These are phyloP conservation scores for Chionomys nivalis DNA, from an alignment of 2,113 vertebrate species.

Conservation along the genomic window DNA sequence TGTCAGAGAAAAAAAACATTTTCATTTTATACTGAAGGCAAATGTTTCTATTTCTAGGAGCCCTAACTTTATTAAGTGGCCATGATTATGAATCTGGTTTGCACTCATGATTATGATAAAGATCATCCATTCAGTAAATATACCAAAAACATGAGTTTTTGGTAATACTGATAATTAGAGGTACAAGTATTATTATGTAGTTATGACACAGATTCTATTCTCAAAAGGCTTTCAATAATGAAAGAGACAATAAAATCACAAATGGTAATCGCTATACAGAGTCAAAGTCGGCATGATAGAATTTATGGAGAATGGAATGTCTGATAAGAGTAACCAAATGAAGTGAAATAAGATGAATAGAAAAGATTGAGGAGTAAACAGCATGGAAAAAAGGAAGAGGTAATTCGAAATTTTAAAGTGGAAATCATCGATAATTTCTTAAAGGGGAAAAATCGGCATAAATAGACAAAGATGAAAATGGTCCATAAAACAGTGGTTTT, in stretches of 20 bases:
- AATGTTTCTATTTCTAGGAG: background rate
- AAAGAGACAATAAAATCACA: background rate
- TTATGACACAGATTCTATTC: background rate
- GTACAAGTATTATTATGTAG: background rate
- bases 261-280: background rate
- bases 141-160: background rate
- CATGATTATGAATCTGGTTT: background rate
- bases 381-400: background rate
- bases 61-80: background rate
- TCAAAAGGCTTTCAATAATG: background rate
- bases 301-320: background rate
- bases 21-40: background rate
- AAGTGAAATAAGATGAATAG: background rate
- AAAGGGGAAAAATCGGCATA: background rate
- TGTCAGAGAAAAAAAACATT: background rate
- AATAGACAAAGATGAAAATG: background rate
- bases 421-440: background rate
- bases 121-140: background rate
- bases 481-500: background rate
- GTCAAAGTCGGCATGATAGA: background rate
- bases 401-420: background rate
- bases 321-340: background rate
- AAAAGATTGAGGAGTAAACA: background rate
- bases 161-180: background rate
- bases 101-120: conserved; percentile 10